Evolutionary conservation across 2,888 invertebrate species (phyloP).

Genomic region (Unio pictorum): DNA sequence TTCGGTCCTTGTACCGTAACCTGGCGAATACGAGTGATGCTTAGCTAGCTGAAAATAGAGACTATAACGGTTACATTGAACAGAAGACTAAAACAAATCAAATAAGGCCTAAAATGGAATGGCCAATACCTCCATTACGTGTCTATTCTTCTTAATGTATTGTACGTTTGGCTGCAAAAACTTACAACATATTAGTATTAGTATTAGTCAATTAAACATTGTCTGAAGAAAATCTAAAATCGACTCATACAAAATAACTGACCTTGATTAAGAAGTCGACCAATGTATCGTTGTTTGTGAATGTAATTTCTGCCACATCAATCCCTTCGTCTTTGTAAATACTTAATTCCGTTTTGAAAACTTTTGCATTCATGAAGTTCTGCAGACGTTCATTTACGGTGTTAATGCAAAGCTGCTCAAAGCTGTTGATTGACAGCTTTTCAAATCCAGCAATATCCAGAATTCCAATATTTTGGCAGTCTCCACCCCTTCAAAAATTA

Average conservation of each 20-base stretch:
- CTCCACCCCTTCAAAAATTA: too few species aligned
- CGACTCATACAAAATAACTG: neutral
- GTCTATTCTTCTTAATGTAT: neutral
- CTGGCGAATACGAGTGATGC: too few species aligned
- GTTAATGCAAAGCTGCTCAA: constrained; percentile 60
- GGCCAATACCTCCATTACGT: too few species aligned
- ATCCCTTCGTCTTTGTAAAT: constrained; percentile 33
- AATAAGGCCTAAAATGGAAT: too few species aligned
- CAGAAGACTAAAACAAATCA: too few species aligned
- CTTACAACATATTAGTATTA: too few species aligned
- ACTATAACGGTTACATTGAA: too few species aligned
- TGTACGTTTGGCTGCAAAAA: too few species aligned
- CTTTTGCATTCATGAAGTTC: constrained; percentile 23
- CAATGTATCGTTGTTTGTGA: constrained; percentile 47
- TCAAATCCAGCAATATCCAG: constrained; percentile 62
- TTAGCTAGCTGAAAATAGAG: too few species aligned
- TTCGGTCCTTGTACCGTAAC: too few species aligned
- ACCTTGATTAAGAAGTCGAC: constrained; percentile 43
- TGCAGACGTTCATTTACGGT: constrained; percentile 51
- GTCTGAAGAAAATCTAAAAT: too few species aligned
- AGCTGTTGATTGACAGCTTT: constrained; percentile 44
- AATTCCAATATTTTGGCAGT: constrained; percentile 32
- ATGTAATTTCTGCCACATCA: constrained; percentile 13
- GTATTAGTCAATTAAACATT: too few species aligned
- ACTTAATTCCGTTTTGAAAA: constrained; percentile 26